phyloP scores from a whole-genome alignment of 2,797 vertebrate genomes.

The Merluccius polli region DNA sequence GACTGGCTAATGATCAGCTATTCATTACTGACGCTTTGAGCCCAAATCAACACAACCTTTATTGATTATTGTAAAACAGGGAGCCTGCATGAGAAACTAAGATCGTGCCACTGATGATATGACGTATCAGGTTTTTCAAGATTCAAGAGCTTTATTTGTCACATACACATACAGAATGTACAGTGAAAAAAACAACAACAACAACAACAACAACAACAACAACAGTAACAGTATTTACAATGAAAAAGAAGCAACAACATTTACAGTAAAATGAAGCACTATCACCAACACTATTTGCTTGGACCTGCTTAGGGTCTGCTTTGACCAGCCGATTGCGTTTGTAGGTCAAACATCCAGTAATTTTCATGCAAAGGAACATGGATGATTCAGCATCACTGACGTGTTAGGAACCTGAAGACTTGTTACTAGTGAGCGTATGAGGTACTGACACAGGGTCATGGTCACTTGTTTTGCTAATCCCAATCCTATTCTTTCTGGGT shows the following conservation, averaged over 20 bases:
- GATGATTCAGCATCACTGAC: not conserved
- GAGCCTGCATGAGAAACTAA: not conserved
- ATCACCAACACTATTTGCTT: no score
- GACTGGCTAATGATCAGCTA: conserved; percentile 11
- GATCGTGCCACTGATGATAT: not conserved
- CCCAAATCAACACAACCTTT: conserved; percentile 3
- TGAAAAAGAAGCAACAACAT: no score
- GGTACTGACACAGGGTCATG: not conserved
- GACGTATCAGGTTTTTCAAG: not conserved
- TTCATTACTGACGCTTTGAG: not conserved
- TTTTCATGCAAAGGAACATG: not conserved
- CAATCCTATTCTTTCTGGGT: conserved; percentile 34
- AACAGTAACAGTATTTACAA: no score
- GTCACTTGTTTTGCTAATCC: conserved; percentile 49
- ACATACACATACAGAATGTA: no score
- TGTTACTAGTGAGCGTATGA: not conserved
- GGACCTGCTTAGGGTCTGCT: no score
- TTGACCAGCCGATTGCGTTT: not conserved
- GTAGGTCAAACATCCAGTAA: not conserved
- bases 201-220: no score
- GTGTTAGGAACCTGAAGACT: not conserved
- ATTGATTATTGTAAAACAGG: not conserved
- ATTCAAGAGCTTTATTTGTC: no score
- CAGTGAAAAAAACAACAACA: no score
- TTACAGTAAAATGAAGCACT: no score